phyloP scores from a whole-genome alignment of 2,113 vertebrate genomes.

The Sminthopsis crassicaudata region DNA sequence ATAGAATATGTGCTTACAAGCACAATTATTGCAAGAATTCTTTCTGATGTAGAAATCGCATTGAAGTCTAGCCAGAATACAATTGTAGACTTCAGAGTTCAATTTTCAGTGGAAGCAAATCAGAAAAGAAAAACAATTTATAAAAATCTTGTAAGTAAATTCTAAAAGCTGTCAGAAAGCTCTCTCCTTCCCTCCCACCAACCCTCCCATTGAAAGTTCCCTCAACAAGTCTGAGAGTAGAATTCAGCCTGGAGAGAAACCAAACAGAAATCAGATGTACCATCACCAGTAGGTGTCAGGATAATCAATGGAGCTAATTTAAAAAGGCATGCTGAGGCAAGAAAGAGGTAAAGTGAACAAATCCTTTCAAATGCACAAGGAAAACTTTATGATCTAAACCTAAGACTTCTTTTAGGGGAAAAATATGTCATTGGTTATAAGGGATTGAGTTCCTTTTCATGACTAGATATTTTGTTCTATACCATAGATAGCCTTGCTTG shows the following conservation, averaged over 20 bases:
- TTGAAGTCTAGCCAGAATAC: slow-evolving; percentile 11
- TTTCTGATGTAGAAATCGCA: slow-evolving; percentile 38
- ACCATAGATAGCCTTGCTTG: background rate
- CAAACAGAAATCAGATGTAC: slow-evolving; percentile 35
- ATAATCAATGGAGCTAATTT: slow-evolving; percentile 41
- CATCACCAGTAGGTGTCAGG: slow-evolving; percentile 64
- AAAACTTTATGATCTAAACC: slow-evolving; percentile 22
- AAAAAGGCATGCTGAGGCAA: slow-evolving; percentile 18
- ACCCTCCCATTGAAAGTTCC: too few relatives aligned
- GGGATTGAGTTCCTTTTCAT: background rate
- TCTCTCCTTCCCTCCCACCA: background rate
- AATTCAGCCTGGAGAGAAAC: slow-evolving; percentile 16
- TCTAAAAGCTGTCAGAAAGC: background rate
- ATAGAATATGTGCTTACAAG: slow-evolving; percentile 6
- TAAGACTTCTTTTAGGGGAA: background rate
- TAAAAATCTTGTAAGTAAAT: slow-evolving; percentile 10
- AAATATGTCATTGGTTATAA: background rate
- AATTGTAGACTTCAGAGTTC: background rate
- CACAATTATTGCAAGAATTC: slow-evolving; percentile 10
- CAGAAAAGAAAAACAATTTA: background rate
- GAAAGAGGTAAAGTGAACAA: slow-evolving; percentile 19
- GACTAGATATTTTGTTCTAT: background rate
- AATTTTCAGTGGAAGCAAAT: background rate
- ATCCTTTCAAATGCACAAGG: slow-evolving; percentile 6
- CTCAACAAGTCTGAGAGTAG: background rate